phyloP scores from a whole-genome alignment of 2,888 invertebrate genomes.

The Microdon myrmicae region DNA sequence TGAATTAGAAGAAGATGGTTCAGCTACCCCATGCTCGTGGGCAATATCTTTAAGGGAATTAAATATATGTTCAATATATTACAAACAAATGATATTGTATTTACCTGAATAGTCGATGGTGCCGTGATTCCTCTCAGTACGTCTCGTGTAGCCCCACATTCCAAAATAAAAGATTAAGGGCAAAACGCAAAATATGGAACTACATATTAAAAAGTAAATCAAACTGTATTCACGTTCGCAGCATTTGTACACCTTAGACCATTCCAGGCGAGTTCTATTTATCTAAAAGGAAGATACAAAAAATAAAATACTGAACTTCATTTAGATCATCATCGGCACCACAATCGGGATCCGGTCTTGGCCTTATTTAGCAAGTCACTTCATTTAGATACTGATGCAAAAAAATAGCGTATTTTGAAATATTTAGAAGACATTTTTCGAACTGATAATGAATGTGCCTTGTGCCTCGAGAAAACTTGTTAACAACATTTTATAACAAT shows the following conservation, averaged over 20 bases:
- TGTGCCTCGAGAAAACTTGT: no score
- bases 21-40: no score
- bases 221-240: conserved; percentile 58
- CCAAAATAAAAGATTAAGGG: conserved; percentile 59
- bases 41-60: not conserved
- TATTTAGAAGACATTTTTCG: no score
- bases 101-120: conserved; percentile 57
- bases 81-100: not conserved
- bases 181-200: conserved; percentile 53
- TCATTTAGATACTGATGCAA: no score
- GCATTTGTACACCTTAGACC: conserved; percentile 60
- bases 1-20: conserved; percentile 2
- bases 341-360: no score
- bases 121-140: conserved; percentile 57
- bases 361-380: not conserved
- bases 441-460: no score
- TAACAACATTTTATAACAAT: no score
- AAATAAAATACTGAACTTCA: no score
- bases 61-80: not conserved
- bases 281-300: conserved; percentile 58
- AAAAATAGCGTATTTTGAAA: no score
- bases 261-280: conserved; percentile 59
- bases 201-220: conserved; percentile 54
- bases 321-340: no score
- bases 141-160: conserved; percentile 56